Evolutionary conservation across 1,140 invertebrate genomes (phyloP), one percentile per base, ranked within the genome.

Genomic region (Cyphomyrmex costatus): DNA sequence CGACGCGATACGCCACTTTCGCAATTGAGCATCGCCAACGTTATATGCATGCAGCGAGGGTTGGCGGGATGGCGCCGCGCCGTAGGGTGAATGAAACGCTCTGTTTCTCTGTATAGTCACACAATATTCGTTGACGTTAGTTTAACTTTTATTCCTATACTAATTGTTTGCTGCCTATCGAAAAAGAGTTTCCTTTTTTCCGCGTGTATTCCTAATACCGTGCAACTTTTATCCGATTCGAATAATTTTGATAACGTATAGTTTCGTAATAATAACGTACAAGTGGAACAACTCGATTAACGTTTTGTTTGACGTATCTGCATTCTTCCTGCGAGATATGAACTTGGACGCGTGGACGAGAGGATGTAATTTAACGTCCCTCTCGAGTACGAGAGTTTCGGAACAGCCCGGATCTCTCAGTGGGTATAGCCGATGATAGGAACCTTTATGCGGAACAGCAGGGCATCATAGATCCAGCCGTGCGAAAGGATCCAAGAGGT

Each of bases 401-500:
- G 51, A 70, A 80, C 65, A 83, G 79, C 79, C 79, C 68, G 79
- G 79, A 83, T 83, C 79, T 83, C 79, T 70, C 79, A 21, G 36
- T 68, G 79, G 79, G 56, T 49, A 73, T 73, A 83, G 79, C 56
- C 79, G 79, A 83, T 83, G 79, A 83, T 83, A 83, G 79, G 79
- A 83, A 83, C 79, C 79, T 83, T 83, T 83, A 83, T 83, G 79
- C 79, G 79, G 79, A 83, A 74, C 56, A 83, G 77, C 71, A 74
- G 87, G 78, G 86, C 84, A 88, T 89, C 87, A 70, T 89, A 89
- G 88, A 89, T 89, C 88, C 86, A 89, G 88, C 78, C 74, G 85
- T 79, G 78, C 88, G 88, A 88, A 90, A 88, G 86, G 89, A 84
- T 88, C 83, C 77, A 83, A 73, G 89, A 85, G 87, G 86, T 76